Conservation (phyloP, 1,140 invertebrate genomes). For the Goniozus legneri region DNA sequence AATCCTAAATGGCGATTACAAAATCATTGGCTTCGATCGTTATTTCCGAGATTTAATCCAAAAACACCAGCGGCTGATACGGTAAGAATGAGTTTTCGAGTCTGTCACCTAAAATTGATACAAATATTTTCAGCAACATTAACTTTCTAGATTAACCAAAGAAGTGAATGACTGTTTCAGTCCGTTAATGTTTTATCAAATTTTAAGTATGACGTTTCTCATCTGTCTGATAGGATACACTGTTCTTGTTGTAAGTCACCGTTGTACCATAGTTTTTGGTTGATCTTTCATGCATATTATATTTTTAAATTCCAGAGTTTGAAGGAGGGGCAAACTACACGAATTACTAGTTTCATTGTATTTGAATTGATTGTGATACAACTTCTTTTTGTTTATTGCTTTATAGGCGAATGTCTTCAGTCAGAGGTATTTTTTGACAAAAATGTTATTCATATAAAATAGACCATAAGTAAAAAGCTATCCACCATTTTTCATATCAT, state of each 20-base stretch:
- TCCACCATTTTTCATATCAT: no score
- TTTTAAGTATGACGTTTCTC: constrained; percentile 33
- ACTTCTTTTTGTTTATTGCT: constrained; percentile 32
- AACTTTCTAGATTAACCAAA: constrained; percentile 40
- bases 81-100: no score
- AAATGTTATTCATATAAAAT: no score
- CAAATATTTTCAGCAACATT: no score
- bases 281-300: neutral
- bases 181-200: constrained; percentile 29
- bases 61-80: constrained; percentile 32
- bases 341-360: constrained; percentile 19
- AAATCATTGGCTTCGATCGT: constrained; percentile 8
- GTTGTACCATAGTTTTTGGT: neutral
- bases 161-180: constrained; percentile 31
- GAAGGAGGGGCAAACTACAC: neutral
- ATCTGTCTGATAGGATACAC: constrained; percentile 41
- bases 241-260: constrained; percentile 30
- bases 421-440: no score
- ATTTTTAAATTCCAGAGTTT: neutral
- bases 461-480: no score
- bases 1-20: constrained; percentile 24
- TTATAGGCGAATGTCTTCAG: constrained; percentile 33
- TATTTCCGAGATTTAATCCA: constrained; percentile 25
- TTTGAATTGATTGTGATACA: constrained; percentile 25
- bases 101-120: no score